Conservation (phyloP, 2,113 vertebrate genomes). For the Pseudorectes ferrugineus region DNA sequence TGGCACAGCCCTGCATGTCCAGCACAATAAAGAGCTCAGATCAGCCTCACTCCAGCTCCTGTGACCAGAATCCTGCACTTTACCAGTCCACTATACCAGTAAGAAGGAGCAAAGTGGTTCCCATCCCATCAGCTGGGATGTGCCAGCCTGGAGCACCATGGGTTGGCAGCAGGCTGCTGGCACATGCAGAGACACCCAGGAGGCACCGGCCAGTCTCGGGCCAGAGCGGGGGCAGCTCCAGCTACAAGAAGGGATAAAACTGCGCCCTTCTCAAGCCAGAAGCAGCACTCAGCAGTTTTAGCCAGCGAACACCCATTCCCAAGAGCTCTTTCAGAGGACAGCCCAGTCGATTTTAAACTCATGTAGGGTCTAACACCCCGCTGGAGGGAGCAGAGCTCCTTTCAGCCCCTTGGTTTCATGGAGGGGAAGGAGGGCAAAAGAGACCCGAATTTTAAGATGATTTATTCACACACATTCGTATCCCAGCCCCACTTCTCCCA, state of each 20-base stretch:
- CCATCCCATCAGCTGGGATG: background rate
- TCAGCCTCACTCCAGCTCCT: background rate
- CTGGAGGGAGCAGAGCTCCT: background rate
- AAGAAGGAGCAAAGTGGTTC: background rate
- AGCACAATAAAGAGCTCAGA: too few species aligned
- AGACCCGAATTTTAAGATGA: background rate
- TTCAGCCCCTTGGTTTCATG: background rate
- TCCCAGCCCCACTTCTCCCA: background rate
- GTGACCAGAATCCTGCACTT: background rate
- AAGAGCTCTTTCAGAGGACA: background rate
- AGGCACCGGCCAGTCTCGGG: rapidly evolving
- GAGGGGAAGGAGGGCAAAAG: background rate
- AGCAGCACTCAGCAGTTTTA: rapidly evolving
- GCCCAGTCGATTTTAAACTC: background rate
- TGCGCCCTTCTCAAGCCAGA: background rate
- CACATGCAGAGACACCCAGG: too few species aligned
- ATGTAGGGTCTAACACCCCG: background rate
- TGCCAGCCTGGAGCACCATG: background rate
- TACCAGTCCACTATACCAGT: rapidly evolving
- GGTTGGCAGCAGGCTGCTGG: background rate
- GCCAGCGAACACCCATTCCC: background rate
- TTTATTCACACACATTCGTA: background rate
- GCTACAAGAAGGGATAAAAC: background rate
- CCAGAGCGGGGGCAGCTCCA: background rate
- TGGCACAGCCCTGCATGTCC: rapidly evolving